Percentiles rank a stretch among this genome's conserved stretches.
Evolutionary conservation across 2,888 invertebrate species (phyloP).

Genomic region (Heliconius charithonia): DNA sequence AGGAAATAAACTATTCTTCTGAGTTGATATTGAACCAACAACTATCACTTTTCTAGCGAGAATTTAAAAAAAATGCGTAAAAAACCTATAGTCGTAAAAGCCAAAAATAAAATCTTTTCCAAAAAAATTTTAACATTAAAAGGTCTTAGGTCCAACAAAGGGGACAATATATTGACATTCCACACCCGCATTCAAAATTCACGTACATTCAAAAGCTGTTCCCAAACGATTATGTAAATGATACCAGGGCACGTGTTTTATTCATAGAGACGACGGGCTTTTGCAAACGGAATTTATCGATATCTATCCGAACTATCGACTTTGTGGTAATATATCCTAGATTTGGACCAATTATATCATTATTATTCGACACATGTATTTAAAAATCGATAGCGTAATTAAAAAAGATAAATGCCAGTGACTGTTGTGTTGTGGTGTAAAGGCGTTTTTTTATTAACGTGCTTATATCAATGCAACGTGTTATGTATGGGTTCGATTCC

Average conservation of each 20-base stretch:
- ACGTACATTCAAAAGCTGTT: constrained; percentile 19
- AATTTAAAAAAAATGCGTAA: neutral
- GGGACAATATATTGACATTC: constrained; percentile 23
- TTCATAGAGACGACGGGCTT: constrained; percentile 12
- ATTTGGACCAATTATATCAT: neutral
- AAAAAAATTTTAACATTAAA: constrained; percentile 1
- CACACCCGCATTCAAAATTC: constrained; percentile 18
- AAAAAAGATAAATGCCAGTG: no score
- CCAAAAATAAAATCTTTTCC: neutral
- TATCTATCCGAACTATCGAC: neutral
- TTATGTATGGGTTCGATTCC: no score
- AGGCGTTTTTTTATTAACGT: no score
- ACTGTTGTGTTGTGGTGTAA: no score
- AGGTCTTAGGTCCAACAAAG: constrained; percentile 1
- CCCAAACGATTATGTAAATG: constrained; percentile 30
- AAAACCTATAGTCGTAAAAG: neutral
- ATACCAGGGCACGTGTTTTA: constrained; percentile 21
- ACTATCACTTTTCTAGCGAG: no score
- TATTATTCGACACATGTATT: neutral
- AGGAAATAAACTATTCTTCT: no score
- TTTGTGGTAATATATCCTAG: constrained; percentile 1
- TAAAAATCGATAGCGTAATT: no score
- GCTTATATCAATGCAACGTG: no score
- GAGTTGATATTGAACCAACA: neutral
- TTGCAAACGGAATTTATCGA: constrained; percentile 3